Percentiles rank a stretch among this genome's conserved stretches.
Evolutionary conservation across 35 echinoderm and acorn worm species (phyloP).

Genomic region (Holothuria glaberrima): DNA sequence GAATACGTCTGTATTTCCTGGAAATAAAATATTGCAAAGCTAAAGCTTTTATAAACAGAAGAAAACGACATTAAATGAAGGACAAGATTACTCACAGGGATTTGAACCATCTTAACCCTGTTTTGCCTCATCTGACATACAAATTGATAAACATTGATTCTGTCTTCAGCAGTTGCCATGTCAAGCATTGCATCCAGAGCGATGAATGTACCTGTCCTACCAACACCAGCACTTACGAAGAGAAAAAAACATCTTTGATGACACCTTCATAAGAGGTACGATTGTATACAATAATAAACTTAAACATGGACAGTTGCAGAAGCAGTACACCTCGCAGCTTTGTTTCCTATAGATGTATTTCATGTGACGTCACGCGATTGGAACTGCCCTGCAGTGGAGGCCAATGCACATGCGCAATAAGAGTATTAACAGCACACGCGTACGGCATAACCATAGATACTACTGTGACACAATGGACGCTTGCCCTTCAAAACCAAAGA

Average conservation of each 20-base stretch:
- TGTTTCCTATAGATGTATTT: too few species aligned
- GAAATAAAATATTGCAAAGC: neutral
- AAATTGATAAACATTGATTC: conserved; percentile 58
- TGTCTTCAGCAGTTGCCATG: conserved; percentile 36
- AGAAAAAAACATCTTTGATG: neutral
- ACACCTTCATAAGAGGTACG: too few species aligned
- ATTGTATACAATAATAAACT: too few species aligned
- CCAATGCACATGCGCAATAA: too few species aligned
- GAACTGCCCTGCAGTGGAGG: too few species aligned
- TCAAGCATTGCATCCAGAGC: conserved; percentile 59
- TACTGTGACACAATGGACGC: too few species aligned
- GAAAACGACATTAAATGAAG: neutral
- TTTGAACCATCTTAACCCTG: conserved; percentile 63
- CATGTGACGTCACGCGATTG: too few species aligned
- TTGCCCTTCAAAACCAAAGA: too few species aligned
- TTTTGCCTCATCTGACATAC: conserved; percentile 49
- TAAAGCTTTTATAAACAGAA: neutral
- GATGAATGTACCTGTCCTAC: conserved; percentile 55
- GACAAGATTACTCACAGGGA: conserved; percentile 10
- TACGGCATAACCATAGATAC: too few species aligned
- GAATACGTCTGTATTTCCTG: neutral
- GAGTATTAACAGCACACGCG: too few species aligned
- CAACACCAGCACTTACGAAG: conserved; percentile 40
- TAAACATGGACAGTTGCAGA: too few species aligned
- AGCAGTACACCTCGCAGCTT: too few species aligned